phyloP scores from a whole-genome alignment of 1,140 invertebrate species.

The Drosophila auraria region DNA sequence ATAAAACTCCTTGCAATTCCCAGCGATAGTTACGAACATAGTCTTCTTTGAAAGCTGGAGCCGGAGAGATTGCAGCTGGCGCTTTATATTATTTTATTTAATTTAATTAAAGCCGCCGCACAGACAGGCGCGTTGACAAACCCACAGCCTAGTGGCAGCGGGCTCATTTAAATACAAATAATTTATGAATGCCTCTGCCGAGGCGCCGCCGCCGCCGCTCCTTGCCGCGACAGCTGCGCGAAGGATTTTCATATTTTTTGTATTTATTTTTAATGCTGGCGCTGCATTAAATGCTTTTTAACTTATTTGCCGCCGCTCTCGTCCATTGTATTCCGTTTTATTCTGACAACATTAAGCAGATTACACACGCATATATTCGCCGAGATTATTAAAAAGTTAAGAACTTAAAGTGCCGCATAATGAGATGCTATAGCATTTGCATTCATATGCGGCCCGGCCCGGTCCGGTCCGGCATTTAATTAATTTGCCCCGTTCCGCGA shows the following conservation, averaged over 20 bases:
- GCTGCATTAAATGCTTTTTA: slow-evolving; percentile 64
- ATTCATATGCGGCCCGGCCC: slow-evolving; percentile 58
- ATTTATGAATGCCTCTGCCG: slow-evolving; percentile 57
- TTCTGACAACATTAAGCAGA: slow-evolving; percentile 62
- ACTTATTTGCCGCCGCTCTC: slow-evolving; percentile 47
- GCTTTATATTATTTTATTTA: slow-evolving; percentile 39
- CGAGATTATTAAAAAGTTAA: slow-evolving; percentile 76
- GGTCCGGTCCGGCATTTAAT: slow-evolving; percentile 61
- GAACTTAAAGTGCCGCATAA: slow-evolving; percentile 75
- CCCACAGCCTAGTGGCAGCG: slow-evolving; percentile 48
- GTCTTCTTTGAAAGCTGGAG: slow-evolving; percentile 12
- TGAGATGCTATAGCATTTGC: slow-evolving; percentile 74
- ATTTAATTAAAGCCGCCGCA: slow-evolving; percentile 48
- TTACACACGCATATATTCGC: slow-evolving; percentile 46
- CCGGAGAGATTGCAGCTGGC: neutral
- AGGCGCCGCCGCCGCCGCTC: neutral
- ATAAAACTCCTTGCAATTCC: slow-evolving; percentile 35
- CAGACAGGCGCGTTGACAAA: slow-evolving; percentile 44
- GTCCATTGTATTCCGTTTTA: slow-evolving; percentile 38
- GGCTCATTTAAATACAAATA: slow-evolving; percentile 59
- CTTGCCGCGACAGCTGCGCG: slow-evolving; percentile 23
- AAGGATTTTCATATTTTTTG: slow-evolving; percentile 54
- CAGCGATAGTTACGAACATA: slow-evolving; percentile 36
- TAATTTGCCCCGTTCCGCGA: slow-evolving; percentile 44
- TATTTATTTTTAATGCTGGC: slow-evolving; percentile 66